Evolutionary conservation across 2,888 invertebrate species (phyloP), one percentile per base, ranked within the genome.

Genomic region (Corbicula japonica): DNA sequence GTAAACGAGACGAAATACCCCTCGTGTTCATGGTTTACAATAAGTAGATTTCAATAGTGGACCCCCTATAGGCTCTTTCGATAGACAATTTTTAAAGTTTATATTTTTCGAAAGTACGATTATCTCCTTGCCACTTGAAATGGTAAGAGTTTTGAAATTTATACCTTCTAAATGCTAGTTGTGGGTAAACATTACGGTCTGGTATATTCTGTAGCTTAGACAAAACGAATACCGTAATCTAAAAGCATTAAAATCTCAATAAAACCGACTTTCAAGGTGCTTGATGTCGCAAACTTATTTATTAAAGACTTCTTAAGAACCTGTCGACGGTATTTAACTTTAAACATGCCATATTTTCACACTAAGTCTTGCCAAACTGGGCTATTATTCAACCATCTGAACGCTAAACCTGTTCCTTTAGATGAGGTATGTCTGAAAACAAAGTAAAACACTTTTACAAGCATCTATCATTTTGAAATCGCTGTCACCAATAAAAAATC

Each of bases 1-100:
- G 41, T 54, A 41, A 38, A 15, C 30, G 34, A 66, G 34, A 26
- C 38, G 52, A 66, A 54, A 38, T 21, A 21, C 28, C 54, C 54
- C n/a, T 12, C 30, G 18, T 54, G 54, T 32, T 30, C 2, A 6
- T 21, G 21, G 18, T 21, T n/a, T 28, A 58, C 58, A 35, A 35
- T 58, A 35, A 58, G 2, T 21, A 28, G 35, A 34, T 35, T 58
- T 58, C 34, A 15, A 35, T 35, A 21, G 50, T 0, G 34, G 63
- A 46, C 63, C 65, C 56, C 72, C 65, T 73, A n/a, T n/a, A 46
- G 65, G 35, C 38, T 34, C n/a, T 30, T 30, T 34, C 48, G 65
- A 58, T 38, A 65, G 41, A 34, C 56, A 73, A 56, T 26, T 23
- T 65, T 73, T 73, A 26, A 63, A 65, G 56, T 63, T 58, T 56